phyloP scores from a whole-genome alignment of 1,140 invertebrate species.

The Atta colombica region DNA sequence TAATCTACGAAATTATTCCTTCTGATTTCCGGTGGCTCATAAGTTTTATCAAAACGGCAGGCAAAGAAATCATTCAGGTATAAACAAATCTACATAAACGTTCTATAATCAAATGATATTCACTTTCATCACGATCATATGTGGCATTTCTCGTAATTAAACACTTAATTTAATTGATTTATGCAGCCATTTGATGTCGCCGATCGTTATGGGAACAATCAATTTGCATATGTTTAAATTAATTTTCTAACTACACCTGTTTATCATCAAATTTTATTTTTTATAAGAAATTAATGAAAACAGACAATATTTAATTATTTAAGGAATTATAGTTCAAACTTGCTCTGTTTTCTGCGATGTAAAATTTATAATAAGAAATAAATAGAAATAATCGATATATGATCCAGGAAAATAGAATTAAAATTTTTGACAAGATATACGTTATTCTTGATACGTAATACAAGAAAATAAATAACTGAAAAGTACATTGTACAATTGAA shows the following conservation, averaged over 20 bases:
- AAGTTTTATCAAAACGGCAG: background rate
- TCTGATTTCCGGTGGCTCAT: background rate
- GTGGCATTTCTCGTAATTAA: constrained; percentile 11
- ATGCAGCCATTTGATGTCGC: constrained; percentile 6
- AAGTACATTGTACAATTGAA: background rate
- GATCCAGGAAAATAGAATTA: background rate
- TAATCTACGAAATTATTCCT: constrained; percentile 15
- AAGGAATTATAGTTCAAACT: background rate
- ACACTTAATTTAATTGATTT: constrained; percentile 13
- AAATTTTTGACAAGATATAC: background rate
- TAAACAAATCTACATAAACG: constrained; percentile 57
- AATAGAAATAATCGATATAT: background rate
- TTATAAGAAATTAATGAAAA: background rate
- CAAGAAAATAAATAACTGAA: background rate
- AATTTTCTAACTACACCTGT: constrained; percentile 6
- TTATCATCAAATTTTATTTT: background rate
- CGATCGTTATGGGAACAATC: constrained; percentile 12
- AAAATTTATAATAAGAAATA: background rate
- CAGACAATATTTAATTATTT: background rate
- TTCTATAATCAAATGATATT: constrained; percentile 8
- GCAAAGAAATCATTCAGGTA: constrained; percentile 46
- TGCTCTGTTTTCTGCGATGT: background rate
- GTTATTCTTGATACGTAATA: background rate
- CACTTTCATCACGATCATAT: background rate
- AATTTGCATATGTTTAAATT: background rate